Base-by-base conservation (phyloP, 1,140 invertebrate genomes). In the Ceratina australensis region DNA sequence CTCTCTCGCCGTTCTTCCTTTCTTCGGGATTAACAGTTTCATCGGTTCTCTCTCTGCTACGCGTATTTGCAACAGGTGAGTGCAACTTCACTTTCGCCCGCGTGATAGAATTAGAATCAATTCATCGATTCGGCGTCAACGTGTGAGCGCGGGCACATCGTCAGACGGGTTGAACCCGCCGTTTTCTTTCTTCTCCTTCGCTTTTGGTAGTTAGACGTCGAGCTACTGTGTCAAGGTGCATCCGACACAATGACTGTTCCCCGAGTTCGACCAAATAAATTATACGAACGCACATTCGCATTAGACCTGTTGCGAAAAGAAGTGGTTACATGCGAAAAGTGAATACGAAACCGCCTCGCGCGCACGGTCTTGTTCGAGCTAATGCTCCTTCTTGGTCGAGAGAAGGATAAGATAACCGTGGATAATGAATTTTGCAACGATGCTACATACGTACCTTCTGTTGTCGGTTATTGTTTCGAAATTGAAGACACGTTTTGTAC, bases 341-440 rank as follows among this genome's bases (percentile, higher is more conserved):
- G 22, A 71, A 49, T 57, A 60, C 56, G 69, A 61, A 72, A 72
- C 33, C 68, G n/a, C 33, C 65, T 52, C 65, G 20, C 2, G 13
- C 22, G 24, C 20, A 0, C 2, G 5, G 33, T n/a, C 52, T 72
- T 61, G 57, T 26, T 50, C 12, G 24, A 16, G 13, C 8, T 63
- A 54, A 56, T 50, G 16, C 20, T 26, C 50, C 5, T 47, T 49
- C 33, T 74, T 26, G 20, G 20, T 47, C 28, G 50, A 20, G 28
- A 42, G 50, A 60, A 60, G 28, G 26, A 69, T 20, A 47, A 33
- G 28, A 61, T 72, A 15, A 50, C 13, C 18, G 2, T 12, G 68
- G 24, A 60, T 60, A 71, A 71, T n/a, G 10, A 71, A 59, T 33
- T 26, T 49, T 65, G 47, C 42, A 57, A 42, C 28, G 20, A 60